Evolutionary conservation across 2,888 invertebrate genomes (phyloP), one percentile per base, ranked within the genome.

Genomic region (Drosophila hamatofila): DNA sequence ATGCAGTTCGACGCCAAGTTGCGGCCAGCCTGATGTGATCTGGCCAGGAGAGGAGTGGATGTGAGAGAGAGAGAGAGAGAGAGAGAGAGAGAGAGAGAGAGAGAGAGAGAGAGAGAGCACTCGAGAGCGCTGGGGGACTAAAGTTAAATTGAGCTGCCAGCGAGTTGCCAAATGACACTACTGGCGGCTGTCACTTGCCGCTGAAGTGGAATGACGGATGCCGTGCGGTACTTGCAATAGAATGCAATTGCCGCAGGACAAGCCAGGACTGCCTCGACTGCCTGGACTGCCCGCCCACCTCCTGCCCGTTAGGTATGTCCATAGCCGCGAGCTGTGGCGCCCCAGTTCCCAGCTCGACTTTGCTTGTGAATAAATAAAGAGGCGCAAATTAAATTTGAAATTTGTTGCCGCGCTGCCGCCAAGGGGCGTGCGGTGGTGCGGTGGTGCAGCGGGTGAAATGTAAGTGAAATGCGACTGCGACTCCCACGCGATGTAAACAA

Each of bases 321-420:
- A 39, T 14, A 49, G 72, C 61, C 78, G 51, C 61, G 37, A 55
- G 78, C 49, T 55, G 59, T 39, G 74, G 44, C 55, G 33, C 27
- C 49, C 37, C 56, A 52, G 60, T 70, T 68, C 78, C 69, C 46
- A 67, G 69, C 52, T 23, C 42, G 70, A 57, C 67, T 71, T 77
- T 35, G 70, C 72, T 72, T 16, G 21, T 88, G 75, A 86, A 84
- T 84, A 88, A 84, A 75, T 84, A 86, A 84, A 72, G 62, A 75
- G 81, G 77, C 76, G 72, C 56, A 88, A 83, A 86, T 84, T 76
- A 77, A 88, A 88, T 86, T 88, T 76, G 55, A 72, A 83, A 86
- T 70, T 80, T 80, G 71, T 69, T 76, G 70, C 46, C 42, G 11
- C 51, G 65, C 30, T 44, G 39, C 14, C 49, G 46, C 48, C 39